Conservation (phyloP, 1,140 invertebrate genomes). For the Harlomillsia oculata region DNA sequence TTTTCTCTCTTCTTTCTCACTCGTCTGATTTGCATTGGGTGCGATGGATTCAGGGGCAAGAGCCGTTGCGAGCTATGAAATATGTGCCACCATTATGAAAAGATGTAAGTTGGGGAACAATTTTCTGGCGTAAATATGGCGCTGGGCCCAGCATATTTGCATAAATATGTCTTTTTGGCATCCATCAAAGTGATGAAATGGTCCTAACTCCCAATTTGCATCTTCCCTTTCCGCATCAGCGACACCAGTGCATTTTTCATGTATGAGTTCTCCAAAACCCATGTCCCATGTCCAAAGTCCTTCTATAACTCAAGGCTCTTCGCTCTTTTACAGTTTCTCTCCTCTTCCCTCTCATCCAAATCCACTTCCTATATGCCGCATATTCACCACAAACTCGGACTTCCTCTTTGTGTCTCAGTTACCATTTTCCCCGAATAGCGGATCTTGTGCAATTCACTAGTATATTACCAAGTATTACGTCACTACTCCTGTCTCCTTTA, state of each 20-base stretch:
- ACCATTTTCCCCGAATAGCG: too few species aligned
- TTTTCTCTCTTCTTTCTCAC: neutral
- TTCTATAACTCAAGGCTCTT: neutral
- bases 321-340: neutral
- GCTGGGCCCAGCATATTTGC: constrained; percentile 32
- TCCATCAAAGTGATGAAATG: constrained; percentile 36
- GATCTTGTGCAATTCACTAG: too few species aligned
- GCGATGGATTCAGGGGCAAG: constrained; percentile 26
- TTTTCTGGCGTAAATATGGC: constrained; percentile 34
- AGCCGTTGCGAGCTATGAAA: constrained; percentile 31
- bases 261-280: too few species aligned
- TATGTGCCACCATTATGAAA: constrained; percentile 32
- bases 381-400: too few species aligned
- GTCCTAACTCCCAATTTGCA: constrained; percentile 33
- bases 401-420: too few species aligned
- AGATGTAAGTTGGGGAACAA: constrained; percentile 34
- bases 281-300: too few species aligned
- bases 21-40: constrained; percentile 34
- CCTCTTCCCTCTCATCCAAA: neutral
- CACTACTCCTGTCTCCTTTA: too few species aligned
- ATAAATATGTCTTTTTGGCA: constrained; percentile 35
- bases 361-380: neutral
- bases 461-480: too few species aligned
- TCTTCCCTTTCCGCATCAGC: constrained; percentile 33
- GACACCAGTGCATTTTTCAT: constrained; percentile 30